Evolutionary conservation across 2,797 vertebrate species (phyloP), one percentile per base, ranked within the genome.

Genomic region (Pogoniulus pusillus): DNA sequence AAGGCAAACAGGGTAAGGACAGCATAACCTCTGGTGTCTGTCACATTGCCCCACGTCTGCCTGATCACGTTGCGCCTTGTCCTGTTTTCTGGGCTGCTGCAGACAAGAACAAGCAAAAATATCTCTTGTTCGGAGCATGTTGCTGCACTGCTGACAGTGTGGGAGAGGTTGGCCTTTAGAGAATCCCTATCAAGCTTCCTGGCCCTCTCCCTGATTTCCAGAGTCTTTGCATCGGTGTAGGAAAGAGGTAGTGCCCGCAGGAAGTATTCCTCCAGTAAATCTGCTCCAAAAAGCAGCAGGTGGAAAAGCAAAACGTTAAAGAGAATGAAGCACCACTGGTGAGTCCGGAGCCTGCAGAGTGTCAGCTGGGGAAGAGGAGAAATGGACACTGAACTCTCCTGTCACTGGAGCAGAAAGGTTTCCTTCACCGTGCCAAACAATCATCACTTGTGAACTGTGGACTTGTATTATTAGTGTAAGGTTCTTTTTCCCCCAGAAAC

Each of bases 251-350:
- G 91, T 5, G 98, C 97, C 35, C 95, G 98, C 71, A 99, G 97
- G 84, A 99, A 98, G 62, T 99, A 99, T 85, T 99, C 98, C 95
- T 99, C 99, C 16, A 99, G 97, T 34, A 99, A 97, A 91, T 99
- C 98, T 2, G 98, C 98, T 16, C 99, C 99, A 4, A 99, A 99
- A 78, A 99, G 94, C 96, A 99, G 95, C 35, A 97, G 79, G 6
- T 99, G 99, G 96, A 99, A 98, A 20, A 99, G 98, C 37, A 98
- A 43, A 79, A 99, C 70, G 0, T 98, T 99, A 93, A 98, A 99
- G 77, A 99, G 96, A 49, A 99, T 97, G 96, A 99, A 99, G 77
- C 99, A 99, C 98, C 98, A 99, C 96, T 99, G 99, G 93, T 99
- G 98, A 59, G 98, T 99, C n/a, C 98, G 98, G 72, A 99, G 97